Evolutionary conservation across 2,888 invertebrate species (phyloP).

Genomic region (Dryadula phaetusa): DNA sequence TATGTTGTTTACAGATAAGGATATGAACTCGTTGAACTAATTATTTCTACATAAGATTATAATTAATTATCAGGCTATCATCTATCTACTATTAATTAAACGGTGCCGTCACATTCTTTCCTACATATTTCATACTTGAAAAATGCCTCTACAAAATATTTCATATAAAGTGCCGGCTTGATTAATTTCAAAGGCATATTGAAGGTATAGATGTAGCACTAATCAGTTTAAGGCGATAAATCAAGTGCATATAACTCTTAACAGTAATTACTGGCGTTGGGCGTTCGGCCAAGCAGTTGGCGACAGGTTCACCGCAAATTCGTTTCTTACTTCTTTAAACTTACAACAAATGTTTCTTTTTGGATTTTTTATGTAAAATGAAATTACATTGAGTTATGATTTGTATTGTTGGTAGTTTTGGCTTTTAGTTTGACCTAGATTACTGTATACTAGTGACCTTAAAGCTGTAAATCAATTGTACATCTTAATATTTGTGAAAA

Average conservation of each 20-base stretch:
- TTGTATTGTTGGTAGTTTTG: conserved; percentile 16
- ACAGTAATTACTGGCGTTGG: conserved; percentile 35
- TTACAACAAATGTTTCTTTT: conserved; percentile 37
- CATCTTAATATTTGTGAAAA: background rate
- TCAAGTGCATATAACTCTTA: conserved; percentile 31
- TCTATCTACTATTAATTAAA: background rate
- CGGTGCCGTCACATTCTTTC: background rate
- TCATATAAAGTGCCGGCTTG: background rate
- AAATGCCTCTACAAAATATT: conserved; percentile 1
- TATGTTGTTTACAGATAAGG: no score
- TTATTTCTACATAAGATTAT: no score
- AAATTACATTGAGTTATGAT: conserved; percentile 23
- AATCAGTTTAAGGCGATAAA: conserved; percentile 23
- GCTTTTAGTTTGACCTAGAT: conserved; percentile 16
- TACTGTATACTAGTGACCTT: background rate
- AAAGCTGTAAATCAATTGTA: background rate
- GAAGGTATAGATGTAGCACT: background rate
- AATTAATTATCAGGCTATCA: background rate
- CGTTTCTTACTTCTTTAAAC: conserved; percentile 42
- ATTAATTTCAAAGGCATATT: background rate
- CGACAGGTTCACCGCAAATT: conserved; percentile 40
- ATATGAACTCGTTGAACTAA: no score
- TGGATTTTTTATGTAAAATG: conserved; percentile 27
- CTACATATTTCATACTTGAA: background rate
- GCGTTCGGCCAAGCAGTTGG: conserved; percentile 33